Evolutionary conservation across 2,888 invertebrate genomes (phyloP).

Genomic region (Dicroscelio sp.): DNA sequence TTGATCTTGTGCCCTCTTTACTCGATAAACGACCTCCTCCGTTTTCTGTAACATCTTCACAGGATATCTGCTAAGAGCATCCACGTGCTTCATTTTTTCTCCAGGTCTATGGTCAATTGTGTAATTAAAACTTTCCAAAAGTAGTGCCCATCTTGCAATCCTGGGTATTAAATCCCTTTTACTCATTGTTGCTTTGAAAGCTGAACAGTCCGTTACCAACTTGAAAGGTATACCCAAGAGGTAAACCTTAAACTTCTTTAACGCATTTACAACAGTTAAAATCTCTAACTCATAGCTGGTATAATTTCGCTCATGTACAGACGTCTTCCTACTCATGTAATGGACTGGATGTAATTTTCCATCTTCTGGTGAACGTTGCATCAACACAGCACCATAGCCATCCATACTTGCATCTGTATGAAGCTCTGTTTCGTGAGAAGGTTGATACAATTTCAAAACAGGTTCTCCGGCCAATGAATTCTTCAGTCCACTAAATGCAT

Average conservation of each 20-base stretch:
- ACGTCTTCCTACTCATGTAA: conserved; percentile 75
- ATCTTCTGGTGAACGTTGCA: conserved; percentile 71
- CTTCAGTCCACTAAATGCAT: conserved; percentile 34
- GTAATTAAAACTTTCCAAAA: conserved; percentile 60
- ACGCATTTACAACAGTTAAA: conserved; percentile 79
- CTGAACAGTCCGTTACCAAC: conserved; percentile 69
- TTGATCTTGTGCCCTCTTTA: conserved; percentile 52
- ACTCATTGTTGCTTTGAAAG: conserved; percentile 66
- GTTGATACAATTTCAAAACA: conserved; percentile 81
- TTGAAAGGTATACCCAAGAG: conserved; percentile 65
- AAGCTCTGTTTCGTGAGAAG: conserved; percentile 57
- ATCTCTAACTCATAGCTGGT: conserved; percentile 84
- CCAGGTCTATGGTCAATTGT: conserved; percentile 53
- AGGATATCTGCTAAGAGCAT: conserved; percentile 58
- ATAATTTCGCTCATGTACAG: conserved; percentile 80
- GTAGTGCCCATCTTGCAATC: conserved; percentile 65
- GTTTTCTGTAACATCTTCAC: neutral
- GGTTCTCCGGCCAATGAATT: conserved; percentile 57
- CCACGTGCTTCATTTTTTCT: conserved; percentile 62
- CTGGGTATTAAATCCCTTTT: conserved; percentile 57
- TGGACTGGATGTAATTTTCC: conserved; percentile 55
- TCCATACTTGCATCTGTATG: conserved; percentile 52
- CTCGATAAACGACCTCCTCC: neutral
- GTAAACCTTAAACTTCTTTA: conserved; percentile 74
- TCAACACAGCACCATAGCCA: conserved; percentile 77